Base-by-base conservation (phyloP, 2,797 vertebrate species). In the Parambassis ranga region DNA sequence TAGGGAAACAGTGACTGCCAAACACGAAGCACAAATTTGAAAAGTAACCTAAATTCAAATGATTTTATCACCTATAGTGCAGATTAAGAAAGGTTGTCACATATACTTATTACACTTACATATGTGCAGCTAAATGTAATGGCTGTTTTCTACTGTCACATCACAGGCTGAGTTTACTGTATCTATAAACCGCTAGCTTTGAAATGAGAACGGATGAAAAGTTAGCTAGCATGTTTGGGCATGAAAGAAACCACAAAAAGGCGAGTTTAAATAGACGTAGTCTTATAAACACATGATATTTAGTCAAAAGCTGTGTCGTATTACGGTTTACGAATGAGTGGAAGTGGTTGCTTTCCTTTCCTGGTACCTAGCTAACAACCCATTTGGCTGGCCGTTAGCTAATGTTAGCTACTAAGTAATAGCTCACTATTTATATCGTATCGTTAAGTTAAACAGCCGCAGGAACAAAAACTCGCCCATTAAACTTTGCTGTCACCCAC, bases 401-500 rank as follows among this genome's bases (percentile, higher is more conserved):
- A 47, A 11, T 10, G 43, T 55, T 75, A 85, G 77, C 81, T 39
- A 18, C 18, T 6, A 14, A 18, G 35, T 31, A 64, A 59, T 47
- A 30, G 47, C 82, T 72, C 27, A 19, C 23, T 49, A 20, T 14
- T 35, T 16, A 3, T 28, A 27, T 65, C 16, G 7, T 9, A 15
- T 48, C 41, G 10, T 18, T 19, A 24, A 14, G n/a, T 39, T 32
- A 23, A 65, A 28, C 37, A 46, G 20, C 4, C 9, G 30, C 28
- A 44, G 1, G 26, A 47, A 68, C 22, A 56, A 43, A 63, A 56
- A n/a, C 61, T 53, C 10, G 26, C 10, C 3, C 11, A 3, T 44
- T 7, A 27, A 71, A 86, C 70, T 71, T 73, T 52, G 3, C 1
- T 15, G 14, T 19, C 9, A 74, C 85, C 75, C 43, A 85, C 85